Percentiles rank a stretch among this genome's conserved stretches.
Evolutionary conservation across 2,888 invertebrate species (phyloP).

Genomic region (Drosophila picticornis): DNA sequence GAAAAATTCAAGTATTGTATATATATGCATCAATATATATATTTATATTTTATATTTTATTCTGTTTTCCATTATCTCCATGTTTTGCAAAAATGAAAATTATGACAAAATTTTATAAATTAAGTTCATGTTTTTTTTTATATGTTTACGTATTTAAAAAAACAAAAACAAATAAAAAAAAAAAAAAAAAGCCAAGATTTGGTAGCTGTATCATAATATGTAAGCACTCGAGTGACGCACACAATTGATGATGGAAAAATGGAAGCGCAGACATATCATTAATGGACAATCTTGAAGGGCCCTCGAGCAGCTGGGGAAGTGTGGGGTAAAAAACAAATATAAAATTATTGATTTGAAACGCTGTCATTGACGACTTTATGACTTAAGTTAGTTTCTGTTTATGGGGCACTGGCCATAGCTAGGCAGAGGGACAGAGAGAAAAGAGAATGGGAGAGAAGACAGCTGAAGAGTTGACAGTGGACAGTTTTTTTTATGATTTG

Average conservation of each 20-base stretch:
- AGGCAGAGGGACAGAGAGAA: conserved; percentile 33
- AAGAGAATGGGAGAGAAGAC: conserved; percentile 46
- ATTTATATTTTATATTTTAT: neutral
- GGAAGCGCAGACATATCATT: conserved; percentile 43
- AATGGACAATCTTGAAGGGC: conserved; percentile 34
- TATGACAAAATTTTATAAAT: neutral
- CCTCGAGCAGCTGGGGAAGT: conserved; percentile 13
- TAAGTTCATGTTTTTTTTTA: neutral
- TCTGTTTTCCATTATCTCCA: neutral
- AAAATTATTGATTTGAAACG: conserved; percentile 73
- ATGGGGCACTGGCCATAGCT: conserved; percentile 43
- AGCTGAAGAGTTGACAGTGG: conserved; percentile 74
- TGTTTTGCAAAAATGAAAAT: neutral
- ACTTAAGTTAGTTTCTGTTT: conserved; percentile 65
- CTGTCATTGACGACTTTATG: conserved; percentile 74
- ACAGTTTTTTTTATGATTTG: conserved; percentile 71
- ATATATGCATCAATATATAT: neutral
- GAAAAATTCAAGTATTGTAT: neutral
- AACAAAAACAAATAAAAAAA: neutral
- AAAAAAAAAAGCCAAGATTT: conserved; percentile 9
- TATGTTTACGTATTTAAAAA: neutral
- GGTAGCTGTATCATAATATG: conserved; percentile 15
- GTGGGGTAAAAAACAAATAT: conserved; percentile 38
- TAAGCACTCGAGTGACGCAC: conserved; percentile 23
- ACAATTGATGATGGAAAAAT: conserved; percentile 30